Conservation (phyloP, 2,797 vertebrate species). For the Phataginus tetradactyla region DNA sequence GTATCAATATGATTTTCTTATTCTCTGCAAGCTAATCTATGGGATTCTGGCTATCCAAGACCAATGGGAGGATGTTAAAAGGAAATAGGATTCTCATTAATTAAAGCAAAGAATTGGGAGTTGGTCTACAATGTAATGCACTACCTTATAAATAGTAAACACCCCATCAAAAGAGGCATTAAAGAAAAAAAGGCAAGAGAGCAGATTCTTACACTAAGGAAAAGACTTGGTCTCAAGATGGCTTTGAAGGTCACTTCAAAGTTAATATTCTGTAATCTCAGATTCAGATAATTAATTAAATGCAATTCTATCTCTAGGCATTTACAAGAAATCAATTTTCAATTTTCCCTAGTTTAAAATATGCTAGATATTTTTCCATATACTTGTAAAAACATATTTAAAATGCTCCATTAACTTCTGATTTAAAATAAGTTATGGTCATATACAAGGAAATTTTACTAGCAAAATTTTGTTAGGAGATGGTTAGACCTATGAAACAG, state of each 20-base stretch:
- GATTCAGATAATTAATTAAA: neutral
- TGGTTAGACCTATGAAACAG: neutral
- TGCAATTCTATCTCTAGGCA: neutral
- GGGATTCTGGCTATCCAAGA: neutral
- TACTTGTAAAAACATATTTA: neutral
- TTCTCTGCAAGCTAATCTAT: neutral
- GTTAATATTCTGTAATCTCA: neutral
- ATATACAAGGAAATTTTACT: neutral
- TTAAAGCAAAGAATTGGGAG: neutral
- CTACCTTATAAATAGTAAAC: neutral
- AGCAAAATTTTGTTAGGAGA: neutral
- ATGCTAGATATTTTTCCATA: neutral
- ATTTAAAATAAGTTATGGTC: neutral
- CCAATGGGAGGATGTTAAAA: neutral
- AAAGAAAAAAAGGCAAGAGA: neutral
- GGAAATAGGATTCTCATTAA: neutral
- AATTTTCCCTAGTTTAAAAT: neutral
- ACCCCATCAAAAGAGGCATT: neutral
- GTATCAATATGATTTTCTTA: neutral
- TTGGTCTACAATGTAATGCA: neutral
- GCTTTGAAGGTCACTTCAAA: neutral
- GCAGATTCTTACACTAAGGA: neutral
- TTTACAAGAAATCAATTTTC: neutral
- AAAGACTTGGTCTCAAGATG: neutral
- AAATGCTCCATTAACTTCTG: neutral